Conservation (phyloP, 2,888 invertebrate genomes). For the Cataglyphis livida region DNA sequence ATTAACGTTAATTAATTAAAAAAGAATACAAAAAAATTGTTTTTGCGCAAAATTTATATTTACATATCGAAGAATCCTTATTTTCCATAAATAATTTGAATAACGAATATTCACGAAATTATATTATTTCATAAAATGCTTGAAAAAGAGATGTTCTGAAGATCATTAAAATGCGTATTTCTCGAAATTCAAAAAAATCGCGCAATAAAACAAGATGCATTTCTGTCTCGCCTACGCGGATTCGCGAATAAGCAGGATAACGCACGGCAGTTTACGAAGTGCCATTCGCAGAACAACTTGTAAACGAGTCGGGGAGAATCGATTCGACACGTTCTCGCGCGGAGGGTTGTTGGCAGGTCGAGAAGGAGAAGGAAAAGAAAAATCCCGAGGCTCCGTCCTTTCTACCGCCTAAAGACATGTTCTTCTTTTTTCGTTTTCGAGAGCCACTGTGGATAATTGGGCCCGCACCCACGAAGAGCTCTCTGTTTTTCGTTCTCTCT, state of each 20-base stretch:
- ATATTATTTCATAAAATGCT: not conserved
- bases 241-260: slow-evolving; percentile 33
- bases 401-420: slow-evolving; percentile 59
- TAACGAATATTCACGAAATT: not conserved
- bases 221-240: slow-evolving; percentile 27
- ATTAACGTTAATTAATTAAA: not conserved
- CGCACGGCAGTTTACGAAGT: slow-evolving; percentile 63
- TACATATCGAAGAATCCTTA: not conserved
- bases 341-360: slow-evolving; percentile 57
- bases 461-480: slow-evolving; percentile 74
- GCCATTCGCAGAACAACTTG: slow-evolving; percentile 67
- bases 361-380: slow-evolving; percentile 36
- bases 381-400: slow-evolving; percentile 60
- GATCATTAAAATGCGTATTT: not conserved
- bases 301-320: slow-evolving; percentile 78
- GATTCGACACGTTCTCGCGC: slow-evolving; percentile 72
- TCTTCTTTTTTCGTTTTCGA: slow-evolving; percentile 66
- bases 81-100: not conserved
- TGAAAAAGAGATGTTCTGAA: not conserved
- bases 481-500: slow-evolving; percentile 33
- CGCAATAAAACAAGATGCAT: slow-evolving; percentile 35
- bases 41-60: not conserved
- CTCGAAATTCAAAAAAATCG: not conserved
- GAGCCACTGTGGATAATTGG: slow-evolving; percentile 81
- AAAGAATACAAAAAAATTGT: not conserved